Evolutionary conservation across 2,113 vertebrate species (phyloP), one percentile per base, ranked within the genome.

Genomic region (Psilopogon haemacephalus): DNA sequence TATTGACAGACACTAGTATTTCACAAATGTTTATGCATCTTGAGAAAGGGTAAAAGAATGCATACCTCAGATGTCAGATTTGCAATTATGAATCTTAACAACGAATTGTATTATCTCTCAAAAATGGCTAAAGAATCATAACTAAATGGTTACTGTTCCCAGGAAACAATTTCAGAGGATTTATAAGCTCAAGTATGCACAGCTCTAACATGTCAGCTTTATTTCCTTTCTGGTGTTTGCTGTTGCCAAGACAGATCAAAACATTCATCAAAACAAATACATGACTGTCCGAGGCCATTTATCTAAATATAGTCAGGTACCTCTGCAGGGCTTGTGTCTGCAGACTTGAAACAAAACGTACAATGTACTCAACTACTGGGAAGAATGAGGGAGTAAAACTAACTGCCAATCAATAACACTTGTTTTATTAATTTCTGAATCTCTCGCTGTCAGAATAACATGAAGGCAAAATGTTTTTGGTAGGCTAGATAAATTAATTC

Each of bases 331-430:
- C 13, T 83, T 68, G 5, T 44, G 42, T 19, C 17, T 80, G 42
- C 54, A 82, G 19, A 55, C 5, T 11, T 54, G 32, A 65, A 58
- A 30, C 7, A 70, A 81, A 74, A 8, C 26, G 20, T 48, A 20
- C 28, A 37, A 10, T 38, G 20, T 44, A 44, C 28, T 69, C 19
- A 52, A 4, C 21, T 79, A 32, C 11, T 6, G 40, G 15, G 54
- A 23, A 86, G 42, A 72, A 27, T 24, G 11, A 52, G 1, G 1
- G 42, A 35, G 15, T 6, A 88, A 78, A 78, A 6, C 1, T 69
- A 60, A n/a, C 27, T 44, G 3, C 15, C 21, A 65, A 11, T 26
- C 11, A 33, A 30, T 24, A 46, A 46, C 0, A 0, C 1, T 56
- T 32, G 30, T 50, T 76, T 79, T 48, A 40, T 23, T 58, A 73